phyloP scores from a whole-genome alignment of 2,797 vertebrate genomes.

The Dendrocincla tyrannina region DNA sequence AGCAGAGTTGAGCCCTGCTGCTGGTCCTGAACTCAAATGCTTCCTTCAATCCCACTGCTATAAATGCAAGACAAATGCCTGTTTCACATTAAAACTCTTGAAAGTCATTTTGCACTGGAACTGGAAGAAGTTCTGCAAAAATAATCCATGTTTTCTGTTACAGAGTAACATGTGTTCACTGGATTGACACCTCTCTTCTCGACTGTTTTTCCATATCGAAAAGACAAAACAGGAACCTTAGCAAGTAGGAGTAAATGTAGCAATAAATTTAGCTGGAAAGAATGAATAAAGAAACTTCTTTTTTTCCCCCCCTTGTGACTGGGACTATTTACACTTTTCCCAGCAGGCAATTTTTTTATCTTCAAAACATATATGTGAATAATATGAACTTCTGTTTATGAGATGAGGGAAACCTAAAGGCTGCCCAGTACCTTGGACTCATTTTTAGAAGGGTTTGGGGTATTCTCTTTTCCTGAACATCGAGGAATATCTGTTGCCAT shows the following conservation, averaged over 20 bases:
- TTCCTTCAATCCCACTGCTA: not conserved
- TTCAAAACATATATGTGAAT: not conserved
- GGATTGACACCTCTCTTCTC: not conserved
- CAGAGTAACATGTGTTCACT: not conserved
- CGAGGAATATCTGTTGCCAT: not conserved
- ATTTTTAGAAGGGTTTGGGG: not conserved
- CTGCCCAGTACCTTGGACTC: not conserved
- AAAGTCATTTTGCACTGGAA: not conserved
- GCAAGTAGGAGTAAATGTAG: not conserved
- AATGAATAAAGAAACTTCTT: not conserved
- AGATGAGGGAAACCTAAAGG: not conserved
- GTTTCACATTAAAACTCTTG: not conserved
- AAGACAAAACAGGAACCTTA: not conserved
- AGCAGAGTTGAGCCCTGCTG: slow-evolving; percentile 13
- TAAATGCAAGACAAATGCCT: slow-evolving; percentile 14
- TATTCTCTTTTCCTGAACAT: not conserved
- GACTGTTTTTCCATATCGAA: not conserved
- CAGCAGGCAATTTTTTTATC: not conserved
- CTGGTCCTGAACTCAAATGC: not conserved
- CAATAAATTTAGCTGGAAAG: not conserved
- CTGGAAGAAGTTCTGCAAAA: not conserved
- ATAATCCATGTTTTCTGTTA: not conserved
- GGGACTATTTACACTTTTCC: not conserved
- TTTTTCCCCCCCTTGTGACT: not conserved
- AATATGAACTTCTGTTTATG: not conserved